Conservation (phyloP, 2,797 vertebrate genomes). For the Typhlichthys eigenmanni region DNA sequence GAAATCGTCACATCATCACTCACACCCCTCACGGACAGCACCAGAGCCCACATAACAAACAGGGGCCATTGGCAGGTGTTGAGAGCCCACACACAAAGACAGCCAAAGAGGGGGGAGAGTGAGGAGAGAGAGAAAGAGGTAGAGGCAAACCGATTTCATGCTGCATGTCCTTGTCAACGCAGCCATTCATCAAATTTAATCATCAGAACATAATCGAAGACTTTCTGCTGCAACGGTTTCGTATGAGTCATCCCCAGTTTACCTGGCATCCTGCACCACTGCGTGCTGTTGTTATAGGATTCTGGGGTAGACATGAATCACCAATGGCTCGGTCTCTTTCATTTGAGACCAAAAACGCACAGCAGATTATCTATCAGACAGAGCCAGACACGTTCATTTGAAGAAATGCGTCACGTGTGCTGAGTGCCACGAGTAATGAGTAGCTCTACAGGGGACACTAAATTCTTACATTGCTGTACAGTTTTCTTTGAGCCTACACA, state of each 20-base stretch:
- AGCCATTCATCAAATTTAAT: conserved; percentile 23
- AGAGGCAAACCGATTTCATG: conserved; percentile 29
- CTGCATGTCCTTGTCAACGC: conserved; percentile 22
- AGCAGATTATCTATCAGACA: conserved; percentile 51
- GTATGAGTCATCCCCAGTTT: conserved; percentile 6
- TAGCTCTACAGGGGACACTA: conserved; percentile 54
- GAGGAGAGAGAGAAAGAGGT: neutral
- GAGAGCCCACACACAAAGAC: conserved; percentile 15
- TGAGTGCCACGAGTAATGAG: conserved; percentile 46
- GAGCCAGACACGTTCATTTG: conserved; percentile 50
- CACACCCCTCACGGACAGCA: conserved; percentile 21
- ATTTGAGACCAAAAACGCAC: conserved; percentile 52
- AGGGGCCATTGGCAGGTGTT: conserved; percentile 11
- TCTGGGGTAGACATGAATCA: conserved; percentile 47
- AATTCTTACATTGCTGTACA: conserved; percentile 54
- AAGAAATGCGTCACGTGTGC: conserved; percentile 44
- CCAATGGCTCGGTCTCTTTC: conserved; percentile 45
- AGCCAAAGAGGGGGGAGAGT: conserved; percentile 14
- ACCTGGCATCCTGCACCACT: neutral
- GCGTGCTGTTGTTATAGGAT: conserved; percentile 5
- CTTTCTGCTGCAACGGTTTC: neutral
- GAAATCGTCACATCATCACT: conserved; percentile 38
- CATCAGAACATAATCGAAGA: conserved; percentile 16
- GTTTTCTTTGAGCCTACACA: conserved; percentile 16
- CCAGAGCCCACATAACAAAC: conserved; percentile 10